phyloP scores from a whole-genome alignment of 2,888 invertebrate genomes.

The Tetropium fuscum region DNA sequence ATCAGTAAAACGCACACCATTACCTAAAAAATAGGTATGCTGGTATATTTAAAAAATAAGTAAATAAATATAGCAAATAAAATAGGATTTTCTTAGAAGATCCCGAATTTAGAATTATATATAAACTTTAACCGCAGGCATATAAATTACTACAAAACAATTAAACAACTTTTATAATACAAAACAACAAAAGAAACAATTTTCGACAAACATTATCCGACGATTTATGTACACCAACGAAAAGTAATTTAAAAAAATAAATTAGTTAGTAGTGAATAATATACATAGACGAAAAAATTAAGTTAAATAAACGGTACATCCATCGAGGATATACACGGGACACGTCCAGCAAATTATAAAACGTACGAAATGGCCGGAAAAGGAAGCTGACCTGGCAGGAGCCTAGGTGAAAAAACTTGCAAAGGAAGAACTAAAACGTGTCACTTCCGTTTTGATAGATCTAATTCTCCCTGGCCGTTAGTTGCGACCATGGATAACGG shows the following conservation, averaged over 20 bases:
- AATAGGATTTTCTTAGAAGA: neutral
- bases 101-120: neutral
- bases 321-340: slow-evolving; percentile 7
- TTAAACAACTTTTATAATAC: slow-evolving; percentile 10
- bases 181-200: slow-evolving; percentile 12
- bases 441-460: slow-evolving; percentile 57
- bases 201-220: slow-evolving; percentile 6
- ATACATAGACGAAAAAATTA: slow-evolving; percentile 4
- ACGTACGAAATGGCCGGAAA: slow-evolving; percentile 43
- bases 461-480: slow-evolving; percentile 63
- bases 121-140: neutral
- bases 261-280: slow-evolving; percentile 1
- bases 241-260: slow-evolving; percentile 12
- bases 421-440: slow-evolving; percentile 9
- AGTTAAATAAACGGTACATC: slow-evolving; percentile 14
- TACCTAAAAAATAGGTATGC: slow-evolving; percentile 1
- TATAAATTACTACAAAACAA: neutral
- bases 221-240: slow-evolving; percentile 7
- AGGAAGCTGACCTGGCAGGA: slow-evolving; percentile 40
- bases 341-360: neutral
- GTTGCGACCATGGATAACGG: slow-evolving; percentile 74
- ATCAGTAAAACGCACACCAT: neutral
- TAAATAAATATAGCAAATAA: slow-evolving; percentile 1
- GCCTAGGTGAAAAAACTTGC: slow-evolving; percentile 24
- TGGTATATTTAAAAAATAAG: neutral